Evolutionary conservation across 2,113 vertebrate genomes (phyloP), one percentile per base, ranked within the genome.

Genomic region (Rhynchomys soricoides): DNA sequence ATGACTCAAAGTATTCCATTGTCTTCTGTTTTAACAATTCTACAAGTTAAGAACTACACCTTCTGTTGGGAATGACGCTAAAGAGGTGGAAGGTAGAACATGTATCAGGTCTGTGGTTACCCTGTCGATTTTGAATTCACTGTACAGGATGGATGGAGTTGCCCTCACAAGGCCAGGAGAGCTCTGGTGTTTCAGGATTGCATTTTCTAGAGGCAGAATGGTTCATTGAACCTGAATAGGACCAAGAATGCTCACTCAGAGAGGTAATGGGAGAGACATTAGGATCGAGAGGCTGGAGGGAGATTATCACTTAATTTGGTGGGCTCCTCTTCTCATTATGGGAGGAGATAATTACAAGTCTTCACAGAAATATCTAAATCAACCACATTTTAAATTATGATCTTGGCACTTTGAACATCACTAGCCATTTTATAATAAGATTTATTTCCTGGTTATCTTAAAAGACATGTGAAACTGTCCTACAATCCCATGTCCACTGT

Each of bases 391-490:
- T 43, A 59, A 93, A 73, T 55, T 92, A 19, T 66, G 45, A 88
- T 82, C 22, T 85, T 96, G 15, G 52, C 37, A 92, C 77, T 81
- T 19, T 85, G 17, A 17, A 31, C 45, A 75, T 79, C 40, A 91
- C 7, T 59, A 93, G 70, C 71, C 70, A 86, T 40, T 70, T 90
- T 43, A 91, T 74, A 45, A 43, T 94, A 45, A 88, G 45, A 78
- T 83, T 89, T 11, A 40, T 24, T 87, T 95, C 93, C 31, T 55
- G 29, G 19, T 43, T 52, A 68, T 90, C 64, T 81, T 88, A 96
- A 96, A 96, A 91, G 90, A 89, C 29, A 85, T 77, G 57, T 94
- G 75, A 96, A 90, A 78, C 66, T 90, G 37, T 86, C 40, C 88
- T 93, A 92, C 92, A 96, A 95, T 87, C 24, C 34, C 34, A 24